phyloP scores from a whole-genome alignment of 2,888 invertebrate species.

The Ethmia dodecea region DNA sequence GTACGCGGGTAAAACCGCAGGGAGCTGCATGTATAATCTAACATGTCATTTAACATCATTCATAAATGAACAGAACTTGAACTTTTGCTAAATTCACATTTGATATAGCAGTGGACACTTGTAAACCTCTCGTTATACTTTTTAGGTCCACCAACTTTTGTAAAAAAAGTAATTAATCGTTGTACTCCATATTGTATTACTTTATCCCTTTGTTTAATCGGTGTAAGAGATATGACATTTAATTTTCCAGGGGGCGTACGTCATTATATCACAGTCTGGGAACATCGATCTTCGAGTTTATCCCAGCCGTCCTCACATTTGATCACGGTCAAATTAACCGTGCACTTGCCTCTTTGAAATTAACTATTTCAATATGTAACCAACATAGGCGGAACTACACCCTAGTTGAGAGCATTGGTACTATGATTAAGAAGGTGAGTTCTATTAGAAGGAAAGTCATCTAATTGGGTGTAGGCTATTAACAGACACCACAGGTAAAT shows the following conservation, averaged over 20 bases:
- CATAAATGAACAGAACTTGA: too few relatives aligned
- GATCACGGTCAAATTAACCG: slow-evolving; percentile 87
- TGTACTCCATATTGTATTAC: too few relatives aligned
- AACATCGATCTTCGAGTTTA: slow-evolving; percentile 90
- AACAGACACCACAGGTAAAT: neutral
- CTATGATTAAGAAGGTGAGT: slow-evolving; percentile 80
- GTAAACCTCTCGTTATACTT: too few relatives aligned
- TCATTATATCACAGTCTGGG: slow-evolving; percentile 97
- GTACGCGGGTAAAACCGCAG: too few relatives aligned
- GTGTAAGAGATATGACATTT: neutral
- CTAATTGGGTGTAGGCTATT: neutral
- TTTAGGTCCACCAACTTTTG: too few relatives aligned
- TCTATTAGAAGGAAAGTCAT: neutral
- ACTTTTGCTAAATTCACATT: too few relatives aligned
- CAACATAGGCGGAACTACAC: slow-evolving; percentile 82
- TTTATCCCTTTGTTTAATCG: too few relatives aligned
- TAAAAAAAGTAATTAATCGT: too few relatives aligned
- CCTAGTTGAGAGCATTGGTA: slow-evolving; percentile 88
- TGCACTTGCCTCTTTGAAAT: slow-evolving; percentile 86
- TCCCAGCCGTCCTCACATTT: slow-evolving; percentile 95
- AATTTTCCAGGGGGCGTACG: slow-evolving; percentile 79
- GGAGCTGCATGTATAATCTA: too few relatives aligned
- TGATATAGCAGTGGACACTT: too few relatives aligned
- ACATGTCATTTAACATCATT: too few relatives aligned
- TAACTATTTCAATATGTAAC: slow-evolving; percentile 88